These are phyloP conservation scores for Xerus inauris DNA, from an alignment of 2,113 vertebrate species.

Conservation along the genomic window DNA sequence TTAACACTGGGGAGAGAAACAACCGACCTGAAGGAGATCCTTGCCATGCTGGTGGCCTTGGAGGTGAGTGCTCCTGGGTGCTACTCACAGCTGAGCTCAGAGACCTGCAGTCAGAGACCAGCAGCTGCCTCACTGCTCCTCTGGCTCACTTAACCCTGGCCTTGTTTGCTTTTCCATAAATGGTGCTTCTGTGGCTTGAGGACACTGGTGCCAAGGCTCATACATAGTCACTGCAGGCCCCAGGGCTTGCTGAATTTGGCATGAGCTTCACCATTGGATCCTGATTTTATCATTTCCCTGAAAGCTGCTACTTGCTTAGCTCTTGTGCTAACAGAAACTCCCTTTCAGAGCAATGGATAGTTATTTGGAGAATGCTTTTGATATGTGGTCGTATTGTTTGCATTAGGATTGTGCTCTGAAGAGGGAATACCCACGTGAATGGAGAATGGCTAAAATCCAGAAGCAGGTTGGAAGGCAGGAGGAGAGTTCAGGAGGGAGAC, in stretches of 20 bases:
- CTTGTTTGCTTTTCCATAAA: slow-evolving; percentile 33
- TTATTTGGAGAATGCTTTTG: neutral
- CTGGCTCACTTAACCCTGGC: neutral
- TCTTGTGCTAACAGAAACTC: neutral
- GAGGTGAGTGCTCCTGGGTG: neutral
- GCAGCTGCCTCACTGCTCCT: neutral
- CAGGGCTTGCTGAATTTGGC: slow-evolving; percentile 31
- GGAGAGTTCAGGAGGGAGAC: neutral
- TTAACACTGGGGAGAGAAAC: neutral
- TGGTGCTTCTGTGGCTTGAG: neutral
- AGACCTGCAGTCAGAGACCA: neutral
- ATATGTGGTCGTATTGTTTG: neutral
- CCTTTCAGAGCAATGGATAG: neutral
- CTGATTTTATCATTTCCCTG: neutral
- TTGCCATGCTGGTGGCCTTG: neutral
- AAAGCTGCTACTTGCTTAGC: neutral
- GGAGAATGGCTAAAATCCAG: neutral
- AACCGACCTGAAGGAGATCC: neutral
- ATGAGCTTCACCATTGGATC: neutral
- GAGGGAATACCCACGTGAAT: neutral
- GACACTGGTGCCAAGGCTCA: neutral
- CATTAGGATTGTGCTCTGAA: neutral
- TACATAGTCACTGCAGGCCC: neutral
- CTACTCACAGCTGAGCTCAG: neutral
- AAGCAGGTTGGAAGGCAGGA: neutral